Evolutionary conservation across 2,797 vertebrate species (phyloP).

Genomic region (Myotis myotis): DNA sequence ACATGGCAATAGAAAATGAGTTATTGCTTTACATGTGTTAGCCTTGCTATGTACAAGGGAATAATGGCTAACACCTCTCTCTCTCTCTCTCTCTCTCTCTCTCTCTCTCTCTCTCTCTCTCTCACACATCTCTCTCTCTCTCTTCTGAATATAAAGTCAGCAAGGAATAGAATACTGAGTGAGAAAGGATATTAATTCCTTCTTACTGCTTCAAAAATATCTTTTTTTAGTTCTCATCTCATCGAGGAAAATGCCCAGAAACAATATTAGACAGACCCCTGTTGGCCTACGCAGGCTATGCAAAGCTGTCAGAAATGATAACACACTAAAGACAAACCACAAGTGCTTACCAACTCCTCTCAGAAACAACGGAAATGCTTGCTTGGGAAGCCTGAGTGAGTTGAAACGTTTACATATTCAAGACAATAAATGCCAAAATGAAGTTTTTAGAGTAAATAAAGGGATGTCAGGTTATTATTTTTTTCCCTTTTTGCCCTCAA

Average conservation of each 20-base stretch:
- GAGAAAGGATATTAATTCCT: constrained; percentile 85
- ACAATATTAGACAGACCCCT: constrained; percentile 91
- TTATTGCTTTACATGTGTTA: constrained; percentile 92
- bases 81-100: constrained; percentile 15
- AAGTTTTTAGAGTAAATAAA: constrained; percentile 80
- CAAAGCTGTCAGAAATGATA: constrained; percentile 89
- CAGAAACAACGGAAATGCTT: constrained; percentile 82
- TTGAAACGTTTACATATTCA: constrained; percentile 83
- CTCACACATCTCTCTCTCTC: not conserved
- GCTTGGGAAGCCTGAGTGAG: constrained; percentile 83
- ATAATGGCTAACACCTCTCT: constrained; percentile 85
- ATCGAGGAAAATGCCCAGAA: constrained; percentile 85
- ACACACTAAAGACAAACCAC: constrained; percentile 85
- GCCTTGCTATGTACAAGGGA: constrained; percentile 88
- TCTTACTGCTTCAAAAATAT: constrained; percentile 86
- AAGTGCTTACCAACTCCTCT: constrained; percentile 82
- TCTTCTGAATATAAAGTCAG: constrained; percentile 85
- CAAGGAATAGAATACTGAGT: constrained; percentile 83
- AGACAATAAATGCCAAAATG: constrained; percentile 78
- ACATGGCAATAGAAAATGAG: constrained; percentile 90
- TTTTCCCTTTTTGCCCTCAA: constrained; percentile 72
- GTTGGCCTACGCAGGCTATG: constrained; percentile 88
- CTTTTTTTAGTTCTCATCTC: constrained; percentile 83
- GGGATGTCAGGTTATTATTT: constrained; percentile 65
- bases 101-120: constrained; percentile 54